phyloP scores from a whole-genome alignment of 2,113 vertebrate species.

The Sphaerodactylus townsendi region DNA sequence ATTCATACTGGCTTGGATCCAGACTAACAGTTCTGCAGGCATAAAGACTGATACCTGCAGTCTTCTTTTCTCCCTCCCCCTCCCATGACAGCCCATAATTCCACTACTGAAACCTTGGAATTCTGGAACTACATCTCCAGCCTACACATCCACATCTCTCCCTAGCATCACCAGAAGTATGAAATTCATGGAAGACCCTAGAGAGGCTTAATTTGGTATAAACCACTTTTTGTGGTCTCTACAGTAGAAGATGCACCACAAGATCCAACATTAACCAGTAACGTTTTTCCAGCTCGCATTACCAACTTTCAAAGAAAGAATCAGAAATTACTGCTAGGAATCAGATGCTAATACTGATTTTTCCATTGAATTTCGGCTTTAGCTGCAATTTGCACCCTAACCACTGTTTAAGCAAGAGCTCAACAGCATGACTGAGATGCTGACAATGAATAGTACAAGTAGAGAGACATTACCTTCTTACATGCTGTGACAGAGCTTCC shows the following conservation, averaged over 20 bases:
- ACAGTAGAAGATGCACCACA: neutral
- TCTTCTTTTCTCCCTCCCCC: no score
- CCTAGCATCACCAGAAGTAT: neutral
- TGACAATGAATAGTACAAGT: neutral
- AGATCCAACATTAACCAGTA: neutral
- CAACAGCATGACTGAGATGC: conserved; percentile 20
- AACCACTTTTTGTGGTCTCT: neutral
- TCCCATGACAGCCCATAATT: neutral
- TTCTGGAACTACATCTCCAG: neutral
- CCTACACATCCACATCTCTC: neutral
- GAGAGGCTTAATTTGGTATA: neutral
- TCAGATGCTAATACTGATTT: neutral
- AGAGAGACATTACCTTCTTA: conserved; percentile 85
- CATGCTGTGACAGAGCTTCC: conserved; percentile 88
- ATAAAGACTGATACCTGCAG: no score
- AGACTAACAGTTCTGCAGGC: no score
- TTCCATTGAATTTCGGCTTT: neutral
- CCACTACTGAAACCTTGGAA: neutral
- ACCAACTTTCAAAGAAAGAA: conserved; percentile 3
- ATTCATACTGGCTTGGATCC: no score
- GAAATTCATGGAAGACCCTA: neutral
- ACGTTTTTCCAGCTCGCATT: neutral
- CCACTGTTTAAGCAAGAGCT: conserved; percentile 1
- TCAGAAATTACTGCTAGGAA: neutral
- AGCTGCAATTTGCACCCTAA: neutral